phyloP scores from a whole-genome alignment of 2,113 vertebrate species.

The Pontoporia blainvillei region DNA sequence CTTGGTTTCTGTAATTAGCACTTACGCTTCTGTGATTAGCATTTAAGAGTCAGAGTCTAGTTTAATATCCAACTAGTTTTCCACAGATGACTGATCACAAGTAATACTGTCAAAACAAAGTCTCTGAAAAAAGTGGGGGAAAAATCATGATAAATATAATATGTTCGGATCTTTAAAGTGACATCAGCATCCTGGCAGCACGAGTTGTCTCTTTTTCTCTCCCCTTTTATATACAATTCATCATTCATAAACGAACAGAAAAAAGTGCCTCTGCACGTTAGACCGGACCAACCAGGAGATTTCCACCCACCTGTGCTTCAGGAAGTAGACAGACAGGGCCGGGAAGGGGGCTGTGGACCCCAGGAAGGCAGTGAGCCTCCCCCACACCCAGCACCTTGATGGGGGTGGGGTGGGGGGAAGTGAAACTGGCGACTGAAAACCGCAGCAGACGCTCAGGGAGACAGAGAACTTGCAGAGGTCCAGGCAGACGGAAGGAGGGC shows the following conservation, averaged over 20 bases:
- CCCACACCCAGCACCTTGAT: not conserved
- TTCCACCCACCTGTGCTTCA: not conserved
- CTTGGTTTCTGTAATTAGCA: not conserved
- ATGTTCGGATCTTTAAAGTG: not conserved
- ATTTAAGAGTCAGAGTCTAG: not conserved
- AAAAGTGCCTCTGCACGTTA: not conserved
- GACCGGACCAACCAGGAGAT: not conserved
- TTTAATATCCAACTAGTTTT: slow-evolving; percentile 24
- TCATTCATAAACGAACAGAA: not conserved
- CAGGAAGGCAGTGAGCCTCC: not conserved
- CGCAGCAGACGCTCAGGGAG: too few relatives aligned
- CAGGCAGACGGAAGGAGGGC: not conserved
- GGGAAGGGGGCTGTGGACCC: not conserved
- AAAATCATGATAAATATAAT: not conserved
- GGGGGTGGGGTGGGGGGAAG: not conserved
- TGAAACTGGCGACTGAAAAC: too few relatives aligned
- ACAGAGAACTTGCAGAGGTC: not conserved
- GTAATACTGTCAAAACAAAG: not conserved
- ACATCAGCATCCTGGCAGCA: not conserved
- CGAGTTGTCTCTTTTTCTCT: not conserved
- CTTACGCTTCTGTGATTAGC: not conserved
- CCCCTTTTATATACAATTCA: not conserved
- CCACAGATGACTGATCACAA: not conserved
- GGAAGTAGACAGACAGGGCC: not conserved
- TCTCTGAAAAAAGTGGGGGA: not conserved